A percentile compares a stretch with the other conserved stretches of the same genome.
These are phyloP conservation scores for Ditula angustiorana DNA, from an alignment of 2,888 invertebrate genomes.

Conservation along the genomic window DNA sequence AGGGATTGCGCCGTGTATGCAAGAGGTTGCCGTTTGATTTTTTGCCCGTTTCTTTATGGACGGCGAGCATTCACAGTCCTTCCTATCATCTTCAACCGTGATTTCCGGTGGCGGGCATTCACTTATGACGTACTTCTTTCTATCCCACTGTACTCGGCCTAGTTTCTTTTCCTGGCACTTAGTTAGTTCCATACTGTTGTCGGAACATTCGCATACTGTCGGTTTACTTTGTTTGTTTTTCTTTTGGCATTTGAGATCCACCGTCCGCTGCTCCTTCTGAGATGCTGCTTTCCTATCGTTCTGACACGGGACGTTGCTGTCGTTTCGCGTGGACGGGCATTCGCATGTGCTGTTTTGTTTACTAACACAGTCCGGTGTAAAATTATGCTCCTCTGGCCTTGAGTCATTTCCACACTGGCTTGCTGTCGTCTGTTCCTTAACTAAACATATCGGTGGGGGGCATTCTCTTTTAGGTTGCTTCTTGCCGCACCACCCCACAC, in stretches of 20 bases:
- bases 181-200: neutral
- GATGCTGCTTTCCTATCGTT: neutral
- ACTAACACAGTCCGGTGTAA: neutral
- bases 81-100: neutral
- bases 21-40: neutral
- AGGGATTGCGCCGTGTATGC: neutral
- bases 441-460: neutral
- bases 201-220: neutral
- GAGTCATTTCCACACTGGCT: neutral
- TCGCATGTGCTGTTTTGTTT: neutral
- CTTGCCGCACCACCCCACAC: neutral
- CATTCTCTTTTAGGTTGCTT: neutral
- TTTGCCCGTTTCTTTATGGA: neutral
- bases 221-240: too few species aligned
- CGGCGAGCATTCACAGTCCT: neutral
- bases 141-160: neutral
- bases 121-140: neutral
- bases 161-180: neutral
- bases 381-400: neutral
- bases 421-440: neutral
- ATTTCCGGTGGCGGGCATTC: neutral
- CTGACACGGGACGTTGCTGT: neutral
- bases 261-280: too few species aligned
- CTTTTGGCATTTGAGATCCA: too few species aligned
- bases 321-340: neutral